phyloP scores from a whole-genome alignment of 2,888 invertebrate species.

The Hydroisotoma schaefferi region DNA sequence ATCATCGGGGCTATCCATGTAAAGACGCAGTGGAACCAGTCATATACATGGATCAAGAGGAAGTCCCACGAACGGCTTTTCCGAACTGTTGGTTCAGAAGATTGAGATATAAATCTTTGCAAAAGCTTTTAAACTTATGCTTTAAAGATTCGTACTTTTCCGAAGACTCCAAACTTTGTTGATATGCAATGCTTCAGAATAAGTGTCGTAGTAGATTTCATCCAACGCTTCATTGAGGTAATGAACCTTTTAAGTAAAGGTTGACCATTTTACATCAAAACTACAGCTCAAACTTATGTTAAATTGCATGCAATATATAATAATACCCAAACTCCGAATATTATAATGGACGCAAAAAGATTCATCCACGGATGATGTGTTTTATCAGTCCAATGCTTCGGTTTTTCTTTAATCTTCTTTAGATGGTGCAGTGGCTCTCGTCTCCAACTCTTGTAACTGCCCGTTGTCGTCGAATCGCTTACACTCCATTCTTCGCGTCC shows the following conservation, averaged over 20 bases:
- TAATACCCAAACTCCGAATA: background rate
- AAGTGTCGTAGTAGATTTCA: background rate
- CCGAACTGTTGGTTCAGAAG: background rate
- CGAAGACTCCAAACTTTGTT: background rate
- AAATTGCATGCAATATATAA: background rate
- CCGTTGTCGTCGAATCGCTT: background rate
- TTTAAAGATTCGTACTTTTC: background rate
- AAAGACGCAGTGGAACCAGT: conserved; percentile 2
- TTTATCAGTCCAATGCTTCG: background rate
- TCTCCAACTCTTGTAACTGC: background rate
- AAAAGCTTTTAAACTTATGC: background rate
- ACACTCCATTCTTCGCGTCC: background rate
- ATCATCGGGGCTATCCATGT: background rate
- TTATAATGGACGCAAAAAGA: background rate
- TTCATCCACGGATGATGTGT: background rate
- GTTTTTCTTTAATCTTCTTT: background rate
- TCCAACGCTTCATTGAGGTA: background rate
- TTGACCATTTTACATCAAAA: background rate
- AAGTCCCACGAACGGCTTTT: background rate
- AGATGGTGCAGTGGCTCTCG: background rate
- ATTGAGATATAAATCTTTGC: background rate
- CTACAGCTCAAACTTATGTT: background rate
- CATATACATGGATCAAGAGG: background rate
- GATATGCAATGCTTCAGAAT: background rate
- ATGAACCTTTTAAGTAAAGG: background rate